Evolutionary conservation across 2,797 vertebrate species (phyloP).

Genomic region (Semotilus atromaculatus): DNA sequence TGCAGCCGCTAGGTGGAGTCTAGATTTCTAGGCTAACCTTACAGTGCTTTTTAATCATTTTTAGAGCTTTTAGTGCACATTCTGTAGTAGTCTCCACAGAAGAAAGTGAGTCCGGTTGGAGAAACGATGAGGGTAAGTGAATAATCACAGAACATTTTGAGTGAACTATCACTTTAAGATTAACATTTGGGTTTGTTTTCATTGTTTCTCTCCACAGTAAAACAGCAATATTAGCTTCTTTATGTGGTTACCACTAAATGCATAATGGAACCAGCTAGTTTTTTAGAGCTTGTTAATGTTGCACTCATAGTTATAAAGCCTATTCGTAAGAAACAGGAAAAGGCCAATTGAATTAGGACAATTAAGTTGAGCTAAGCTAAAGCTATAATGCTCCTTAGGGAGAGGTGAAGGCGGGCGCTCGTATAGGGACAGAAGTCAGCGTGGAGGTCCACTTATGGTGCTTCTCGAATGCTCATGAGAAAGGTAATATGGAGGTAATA

Average conservation of each 20-base stretch:
- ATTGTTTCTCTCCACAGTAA: constrained; percentile 45
- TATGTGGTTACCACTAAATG: constrained; percentile 57
- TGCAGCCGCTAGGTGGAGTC: too few species aligned
- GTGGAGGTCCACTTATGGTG: constrained; percentile 53
- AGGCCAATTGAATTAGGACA: constrained; percentile 59
- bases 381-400: constrained; percentile 45
- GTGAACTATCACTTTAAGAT: background rate
- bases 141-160: background rate
- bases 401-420: background rate
- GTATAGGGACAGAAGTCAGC: constrained; percentile 51
- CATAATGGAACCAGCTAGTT: constrained; percentile 53
- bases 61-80: background rate
- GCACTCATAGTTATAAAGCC: constrained; percentile 58
- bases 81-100: background rate
- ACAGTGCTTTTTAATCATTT: background rate
- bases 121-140: background rate
- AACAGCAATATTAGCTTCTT: constrained; percentile 56
- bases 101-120: background rate
- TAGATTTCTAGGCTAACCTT: too few species aligned
- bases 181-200: constrained; percentile 23
- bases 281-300: constrained; percentile 64
- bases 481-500: constrained; percentile 53
- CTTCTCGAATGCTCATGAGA: constrained; percentile 47
- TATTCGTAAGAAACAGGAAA: constrained; percentile 61
- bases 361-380: constrained; percentile 66